Percentiles rank a stretch among this genome's conserved stretches.
phyloP scores from a whole-genome alignment of 2,888 invertebrate genomes.

The Drosophila villosipedis region DNA sequence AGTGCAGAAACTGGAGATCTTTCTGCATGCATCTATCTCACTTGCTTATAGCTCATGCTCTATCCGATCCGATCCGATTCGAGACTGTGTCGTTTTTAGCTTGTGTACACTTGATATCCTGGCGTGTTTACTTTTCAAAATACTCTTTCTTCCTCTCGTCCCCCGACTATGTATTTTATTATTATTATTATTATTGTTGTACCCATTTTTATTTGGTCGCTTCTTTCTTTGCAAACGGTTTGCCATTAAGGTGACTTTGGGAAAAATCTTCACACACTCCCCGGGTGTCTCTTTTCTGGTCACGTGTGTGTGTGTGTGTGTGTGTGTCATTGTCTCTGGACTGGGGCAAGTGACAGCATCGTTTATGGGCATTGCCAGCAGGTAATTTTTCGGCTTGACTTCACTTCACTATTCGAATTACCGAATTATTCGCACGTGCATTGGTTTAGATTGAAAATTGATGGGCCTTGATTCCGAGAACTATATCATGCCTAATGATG shows the following conservation, averaged over 20 bases:
- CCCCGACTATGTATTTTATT: slow-evolving; percentile 57
- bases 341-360: slow-evolving; percentile 74
- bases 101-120: slow-evolving; percentile 80
- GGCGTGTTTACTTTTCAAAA: slow-evolving; percentile 77
- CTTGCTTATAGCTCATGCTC: slow-evolving; percentile 61
- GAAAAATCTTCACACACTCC: slow-evolving; percentile 70
- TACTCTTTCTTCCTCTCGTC: slow-evolving; percentile 63
- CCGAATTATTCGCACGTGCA: slow-evolving; percentile 76
- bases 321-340: slow-evolving; percentile 35
- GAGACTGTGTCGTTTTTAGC: slow-evolving; percentile 44
- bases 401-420: slow-evolving; percentile 50
- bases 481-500: slow-evolving; percentile 28
- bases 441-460: slow-evolving; percentile 62
- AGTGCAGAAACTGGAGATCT: slow-evolving; percentile 80
- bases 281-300: slow-evolving; percentile 32
- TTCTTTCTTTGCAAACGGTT: slow-evolving; percentile 37
- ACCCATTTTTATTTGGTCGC: slow-evolving; percentile 34
- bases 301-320: slow-evolving; percentile 7
- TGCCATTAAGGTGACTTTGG: slow-evolving; percentile 68
- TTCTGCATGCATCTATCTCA: slow-evolving; percentile 53
- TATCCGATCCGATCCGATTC: slow-evolving; percentile 28
- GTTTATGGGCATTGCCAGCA: slow-evolving; percentile 67
- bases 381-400: slow-evolving; percentile 70
- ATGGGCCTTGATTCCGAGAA: slow-evolving; percentile 59
- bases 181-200: slow-evolving; percentile 56